A percentile compares a stretch with the other conserved stretches of the same genome.
Evolutionary conservation across 2,888 invertebrate species (phyloP).

Genomic region (Taenaris catops): DNA sequence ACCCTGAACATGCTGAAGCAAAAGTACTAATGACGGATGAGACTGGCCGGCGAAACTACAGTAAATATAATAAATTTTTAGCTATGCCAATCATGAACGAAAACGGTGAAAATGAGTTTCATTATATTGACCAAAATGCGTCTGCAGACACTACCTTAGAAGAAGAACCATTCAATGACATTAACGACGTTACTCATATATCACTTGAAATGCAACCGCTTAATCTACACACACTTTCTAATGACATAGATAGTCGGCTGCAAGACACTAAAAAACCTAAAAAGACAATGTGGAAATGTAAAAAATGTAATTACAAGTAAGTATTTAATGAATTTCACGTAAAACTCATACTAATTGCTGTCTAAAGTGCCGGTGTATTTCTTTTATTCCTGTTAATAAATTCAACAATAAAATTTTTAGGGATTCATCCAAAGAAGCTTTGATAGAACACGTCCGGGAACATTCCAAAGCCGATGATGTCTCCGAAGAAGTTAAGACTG

Average conservation of each 20-base stretch:
- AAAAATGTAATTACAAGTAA: conserved; percentile 93
- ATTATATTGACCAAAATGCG: conserved; percentile 58
- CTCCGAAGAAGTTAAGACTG: conserved; percentile 36
- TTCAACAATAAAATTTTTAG: too few species aligned
- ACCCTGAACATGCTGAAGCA: conserved; percentile 89
- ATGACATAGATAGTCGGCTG: conserved; percentile 38
- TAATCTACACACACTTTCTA: conserved; percentile 71
- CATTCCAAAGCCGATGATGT: conserved; percentile 48
- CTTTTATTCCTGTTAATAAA: too few species aligned
- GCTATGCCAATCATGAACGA: conserved; percentile 81
- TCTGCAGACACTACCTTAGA: conserved; percentile 62
- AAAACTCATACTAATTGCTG: not conserved
- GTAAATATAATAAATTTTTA: conserved; percentile 94
- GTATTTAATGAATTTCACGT: conserved; percentile 30
- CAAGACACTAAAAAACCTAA: conserved; percentile 77
- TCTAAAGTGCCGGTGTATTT: too few species aligned
- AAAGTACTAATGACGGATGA: conserved; percentile 95
- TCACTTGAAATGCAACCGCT: conserved; percentile 81
- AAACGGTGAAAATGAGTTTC: conserved; percentile 71
- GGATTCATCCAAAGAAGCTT: conserved; percentile 68
- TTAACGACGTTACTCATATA: conserved; percentile 48
- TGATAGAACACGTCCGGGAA: conserved; percentile 67
- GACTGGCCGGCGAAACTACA: conserved; percentile 93
- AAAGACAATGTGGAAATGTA: conserved; percentile 92
- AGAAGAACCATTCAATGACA: conserved; percentile 73